These are phyloP conservation scores for Psittacula echo DNA, from an alignment of 2,797 vertebrate species.

Conservation along the genomic window DNA sequence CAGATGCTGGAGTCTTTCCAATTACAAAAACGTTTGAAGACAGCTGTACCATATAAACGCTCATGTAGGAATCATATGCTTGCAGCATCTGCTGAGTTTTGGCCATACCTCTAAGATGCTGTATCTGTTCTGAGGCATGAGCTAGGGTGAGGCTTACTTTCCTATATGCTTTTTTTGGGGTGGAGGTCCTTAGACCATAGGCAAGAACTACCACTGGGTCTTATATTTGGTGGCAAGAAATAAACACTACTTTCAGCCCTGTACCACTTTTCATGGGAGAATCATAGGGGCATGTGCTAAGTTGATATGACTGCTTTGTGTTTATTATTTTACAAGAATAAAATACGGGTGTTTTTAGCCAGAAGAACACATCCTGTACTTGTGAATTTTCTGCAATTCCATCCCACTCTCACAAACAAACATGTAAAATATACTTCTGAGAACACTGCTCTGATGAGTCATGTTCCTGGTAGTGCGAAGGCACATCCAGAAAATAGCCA, in stretches of 20 bases:
- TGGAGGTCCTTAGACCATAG: neutral
- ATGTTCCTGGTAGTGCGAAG: neutral
- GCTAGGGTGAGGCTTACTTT: constrained; percentile 38
- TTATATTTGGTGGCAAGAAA: neutral
- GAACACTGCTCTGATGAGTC: neutral
- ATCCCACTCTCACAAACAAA: neutral
- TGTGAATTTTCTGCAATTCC: constrained; percentile 3
- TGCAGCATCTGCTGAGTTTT: constrained; percentile 73
- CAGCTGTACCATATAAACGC: constrained; percentile 77
- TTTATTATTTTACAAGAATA: neutral
- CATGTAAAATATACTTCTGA: neutral
- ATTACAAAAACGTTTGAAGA: constrained; percentile 73
- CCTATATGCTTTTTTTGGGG: neutral
- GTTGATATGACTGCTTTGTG: neutral
- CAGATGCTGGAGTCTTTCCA: constrained; percentile 75
- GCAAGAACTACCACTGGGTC: neutral
- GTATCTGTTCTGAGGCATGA: constrained; percentile 54
- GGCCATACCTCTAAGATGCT: constrained; percentile 38
- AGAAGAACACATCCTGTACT: constrained; percentile 16
- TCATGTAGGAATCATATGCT: constrained; percentile 74
- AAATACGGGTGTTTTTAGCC: neutral
- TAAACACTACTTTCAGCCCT: neutral
- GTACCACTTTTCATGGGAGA: neutral
- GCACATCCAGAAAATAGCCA: neutral
- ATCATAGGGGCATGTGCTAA: neutral